Conservation (phyloP, 2,888 invertebrate genomes). For the Labia minor region DNA sequence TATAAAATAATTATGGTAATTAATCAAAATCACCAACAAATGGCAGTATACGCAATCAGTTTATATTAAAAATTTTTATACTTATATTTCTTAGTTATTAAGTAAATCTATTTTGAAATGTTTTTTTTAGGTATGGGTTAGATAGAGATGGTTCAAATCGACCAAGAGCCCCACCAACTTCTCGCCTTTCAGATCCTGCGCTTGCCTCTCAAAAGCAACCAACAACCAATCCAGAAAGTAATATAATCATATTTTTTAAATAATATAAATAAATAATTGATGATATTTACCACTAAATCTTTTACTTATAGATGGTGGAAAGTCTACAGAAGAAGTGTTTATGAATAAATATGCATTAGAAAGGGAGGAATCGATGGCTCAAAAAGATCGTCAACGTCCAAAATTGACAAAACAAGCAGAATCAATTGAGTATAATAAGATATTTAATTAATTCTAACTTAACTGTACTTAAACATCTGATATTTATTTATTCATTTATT, state of each 20-base stretch:
- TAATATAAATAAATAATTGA: too few species aligned
- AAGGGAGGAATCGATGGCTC: conserved; percentile 33
- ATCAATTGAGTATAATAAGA: background rate
- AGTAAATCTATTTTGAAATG: too few species aligned
- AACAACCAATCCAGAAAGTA: background rate
- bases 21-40: too few species aligned
- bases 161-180: background rate
- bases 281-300: too few species aligned
- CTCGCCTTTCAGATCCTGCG: background rate
- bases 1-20: too few species aligned
- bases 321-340: conserved; percentile 38
- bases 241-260: too few species aligned
- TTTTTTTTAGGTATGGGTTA: background rate
- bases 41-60: too few species aligned
- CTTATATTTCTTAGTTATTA: too few species aligned
- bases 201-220: background rate
- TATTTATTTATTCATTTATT: too few species aligned
- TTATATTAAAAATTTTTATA: too few species aligned
- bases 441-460: too few species aligned
- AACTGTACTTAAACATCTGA: too few species aligned
- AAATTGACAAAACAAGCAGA: conserved; percentile 16
- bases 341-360: conserved; percentile 61
- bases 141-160: background rate
- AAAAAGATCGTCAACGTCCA: conserved; percentile 23
- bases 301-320: background rate